Evolutionary conservation across 2,888 invertebrate species (phyloP).

Genomic region (Dascillus cervinus): DNA sequence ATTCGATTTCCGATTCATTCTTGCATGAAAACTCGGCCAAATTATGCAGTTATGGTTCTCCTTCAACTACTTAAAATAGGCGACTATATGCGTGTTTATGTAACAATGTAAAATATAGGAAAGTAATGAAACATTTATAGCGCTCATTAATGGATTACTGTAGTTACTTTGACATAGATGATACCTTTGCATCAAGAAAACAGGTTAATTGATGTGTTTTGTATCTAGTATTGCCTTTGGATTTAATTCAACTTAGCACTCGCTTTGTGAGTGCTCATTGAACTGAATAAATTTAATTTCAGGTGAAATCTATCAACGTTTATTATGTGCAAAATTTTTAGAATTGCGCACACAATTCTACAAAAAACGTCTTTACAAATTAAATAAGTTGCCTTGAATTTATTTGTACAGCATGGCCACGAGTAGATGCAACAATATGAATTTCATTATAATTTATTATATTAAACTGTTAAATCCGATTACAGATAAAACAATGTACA

Average conservation of each 20-base stretch:
- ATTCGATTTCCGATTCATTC: slow-evolving; percentile 40
- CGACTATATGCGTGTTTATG: slow-evolving; percentile 14
- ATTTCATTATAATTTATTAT: no score
- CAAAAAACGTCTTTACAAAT: no score
- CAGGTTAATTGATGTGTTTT: slow-evolving; percentile 17
- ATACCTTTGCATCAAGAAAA: slow-evolving; percentile 18
- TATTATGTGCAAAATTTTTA: no score
- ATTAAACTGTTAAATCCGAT: no score
- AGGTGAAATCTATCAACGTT: not conserved
- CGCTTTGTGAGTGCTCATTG: not conserved
- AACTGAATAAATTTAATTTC: not conserved
- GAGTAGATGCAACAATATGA: no score
- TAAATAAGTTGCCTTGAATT: no score
- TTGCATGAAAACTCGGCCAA: slow-evolving; percentile 42
- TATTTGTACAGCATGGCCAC: no score
- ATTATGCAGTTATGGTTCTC: slow-evolving; percentile 28
- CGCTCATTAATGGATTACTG: slow-evolving; percentile 29
- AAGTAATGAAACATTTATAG: slow-evolving; percentile 25
- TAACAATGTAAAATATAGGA: slow-evolving; percentile 15
- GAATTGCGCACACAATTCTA: no score
- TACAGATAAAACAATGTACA: no score
- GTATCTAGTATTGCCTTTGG: not conserved
- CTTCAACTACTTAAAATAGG: slow-evolving; percentile 16
- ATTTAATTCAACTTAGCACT: no score
- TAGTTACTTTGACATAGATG: slow-evolving; percentile 21